Conservation (phyloP, 1,140 invertebrate species). For the Cryptotermes secundus region DNA sequence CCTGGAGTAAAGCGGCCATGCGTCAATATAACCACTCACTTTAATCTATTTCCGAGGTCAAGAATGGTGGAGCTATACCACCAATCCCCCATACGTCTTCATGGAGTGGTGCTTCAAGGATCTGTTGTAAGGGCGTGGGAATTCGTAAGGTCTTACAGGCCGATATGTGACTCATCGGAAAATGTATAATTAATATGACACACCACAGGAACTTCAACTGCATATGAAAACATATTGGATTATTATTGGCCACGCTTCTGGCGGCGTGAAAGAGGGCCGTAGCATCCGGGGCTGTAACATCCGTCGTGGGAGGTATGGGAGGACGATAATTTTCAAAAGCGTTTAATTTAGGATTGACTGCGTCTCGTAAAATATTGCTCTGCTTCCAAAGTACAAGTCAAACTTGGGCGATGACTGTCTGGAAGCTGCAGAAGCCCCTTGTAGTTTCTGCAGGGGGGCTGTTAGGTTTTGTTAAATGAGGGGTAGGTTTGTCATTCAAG, state of each 20-base stretch:
- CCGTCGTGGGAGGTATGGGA: not conserved
- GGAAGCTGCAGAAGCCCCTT: not conserved
- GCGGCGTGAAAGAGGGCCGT: not conserved
- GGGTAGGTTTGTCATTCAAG: constrained; percentile 11
- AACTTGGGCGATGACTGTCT: constrained; percentile 13
- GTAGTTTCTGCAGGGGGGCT: not conserved
- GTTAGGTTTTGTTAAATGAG: constrained; percentile 5
- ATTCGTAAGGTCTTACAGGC: not conserved
- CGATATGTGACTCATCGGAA: not conserved
- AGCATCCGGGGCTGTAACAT: not conserved
- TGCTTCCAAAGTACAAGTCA: not conserved
- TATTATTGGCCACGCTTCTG: not conserved
- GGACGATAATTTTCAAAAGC: constrained; percentile 8
- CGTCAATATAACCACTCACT: too few relatives aligned
- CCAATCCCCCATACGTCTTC: too few relatives aligned
- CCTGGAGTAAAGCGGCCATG: too few relatives aligned
- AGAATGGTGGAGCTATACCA: too few relatives aligned
- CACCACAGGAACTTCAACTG: not conserved
- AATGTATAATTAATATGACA: not conserved
- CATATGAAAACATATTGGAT: not conserved
- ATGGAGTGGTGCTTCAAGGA: too few relatives aligned
- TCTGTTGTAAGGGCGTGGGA: not conserved
- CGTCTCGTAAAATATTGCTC: not conserved
- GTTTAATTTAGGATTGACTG: not conserved
- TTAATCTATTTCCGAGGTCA: too few relatives aligned